These are phyloP conservation scores for Sebastes hubbsi DNA, from an alignment of 2,797 vertebrate genomes.

Conservation along the genomic window DNA sequence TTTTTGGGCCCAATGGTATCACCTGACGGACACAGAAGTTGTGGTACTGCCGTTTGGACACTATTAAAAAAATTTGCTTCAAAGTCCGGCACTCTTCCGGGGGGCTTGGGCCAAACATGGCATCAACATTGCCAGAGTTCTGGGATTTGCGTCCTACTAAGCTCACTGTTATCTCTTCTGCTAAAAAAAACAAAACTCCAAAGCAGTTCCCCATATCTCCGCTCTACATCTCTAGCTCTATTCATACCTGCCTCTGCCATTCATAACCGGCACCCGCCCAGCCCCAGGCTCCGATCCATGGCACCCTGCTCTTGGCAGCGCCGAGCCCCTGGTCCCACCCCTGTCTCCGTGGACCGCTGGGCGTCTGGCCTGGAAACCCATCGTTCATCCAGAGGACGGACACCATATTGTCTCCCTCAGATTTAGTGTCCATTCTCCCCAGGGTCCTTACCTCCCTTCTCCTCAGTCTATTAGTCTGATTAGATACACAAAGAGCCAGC, in stretches of 20 bases:
- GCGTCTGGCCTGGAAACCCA: constrained; percentile 68
- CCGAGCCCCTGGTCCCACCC: constrained; percentile 26
- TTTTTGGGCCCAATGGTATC: no score
- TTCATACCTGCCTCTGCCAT: constrained; percentile 40
- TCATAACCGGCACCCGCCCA: constrained; percentile 24
- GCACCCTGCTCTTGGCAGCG: constrained; percentile 48
- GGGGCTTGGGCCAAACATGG: neutral
- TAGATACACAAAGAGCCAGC: constrained; percentile 73
- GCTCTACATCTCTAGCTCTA: constrained; percentile 4
- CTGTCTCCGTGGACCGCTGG: constrained; percentile 54
- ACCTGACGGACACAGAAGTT: no score
- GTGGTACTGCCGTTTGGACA: no score
- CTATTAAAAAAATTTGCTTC: no score
- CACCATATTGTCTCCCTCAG: constrained; percentile 83
- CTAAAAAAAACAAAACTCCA: neutral
- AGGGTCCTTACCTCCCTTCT: constrained; percentile 73
- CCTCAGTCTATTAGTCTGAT: constrained; percentile 85
- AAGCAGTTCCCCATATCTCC: neutral
- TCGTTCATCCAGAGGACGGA: constrained; percentile 77
- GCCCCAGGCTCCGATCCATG: constrained; percentile 11
- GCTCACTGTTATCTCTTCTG: neutral
- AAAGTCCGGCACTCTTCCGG: rapidly evolving
- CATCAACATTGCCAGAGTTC: neutral
- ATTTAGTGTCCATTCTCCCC: constrained; percentile 79
- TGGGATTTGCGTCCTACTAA: neutral